Evolutionary conservation across 2,797 vertebrate genomes (phyloP).

Genomic region (Malacoctenus gilli): DNA sequence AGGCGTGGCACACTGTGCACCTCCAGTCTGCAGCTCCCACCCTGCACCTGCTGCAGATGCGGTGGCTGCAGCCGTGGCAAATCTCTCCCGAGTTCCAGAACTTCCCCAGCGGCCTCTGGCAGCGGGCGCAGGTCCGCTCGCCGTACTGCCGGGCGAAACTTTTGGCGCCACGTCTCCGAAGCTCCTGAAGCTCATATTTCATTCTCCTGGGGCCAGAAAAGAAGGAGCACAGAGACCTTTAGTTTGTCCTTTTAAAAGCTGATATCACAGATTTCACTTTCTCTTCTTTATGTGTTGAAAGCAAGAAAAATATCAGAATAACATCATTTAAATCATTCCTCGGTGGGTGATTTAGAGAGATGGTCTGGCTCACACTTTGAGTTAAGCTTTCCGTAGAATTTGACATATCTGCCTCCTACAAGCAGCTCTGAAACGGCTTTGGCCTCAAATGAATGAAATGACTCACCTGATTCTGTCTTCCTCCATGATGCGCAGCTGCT

Average conservation of each 20-base stretch:
- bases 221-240: background rate
- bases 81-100: slow-evolving; percentile 86
- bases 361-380: too few relatives aligned
- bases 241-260: too few relatives aligned
- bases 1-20: slow-evolving; percentile 89
- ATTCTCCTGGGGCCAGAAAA: slow-evolving; percentile 82
- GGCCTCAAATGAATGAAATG: background rate
- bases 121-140: slow-evolving; percentile 87
- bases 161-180: slow-evolving; percentile 80
- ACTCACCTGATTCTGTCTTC: slow-evolving; percentile 88
- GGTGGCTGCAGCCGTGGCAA: slow-evolving; percentile 90
- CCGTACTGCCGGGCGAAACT: slow-evolving; percentile 65
- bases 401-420: slow-evolving; percentile 9
- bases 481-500: slow-evolving; percentile 82
- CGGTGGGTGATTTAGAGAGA: too few relatives aligned
- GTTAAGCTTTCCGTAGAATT: too few relatives aligned
- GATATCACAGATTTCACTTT: too few relatives aligned
- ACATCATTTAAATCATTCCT: too few relatives aligned
- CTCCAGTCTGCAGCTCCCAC: slow-evolving; percentile 80
- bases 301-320: too few relatives aligned
- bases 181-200: slow-evolving; percentile 85
- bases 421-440: background rate
- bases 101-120: slow-evolving; percentile 83
- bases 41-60: slow-evolving; percentile 86
- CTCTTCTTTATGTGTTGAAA: too few relatives aligned